These are phyloP conservation scores for Mycetomoellerius zeteki DNA, from an alignment of 1,140 invertebrate genomes.

Conservation along the genomic window DNA sequence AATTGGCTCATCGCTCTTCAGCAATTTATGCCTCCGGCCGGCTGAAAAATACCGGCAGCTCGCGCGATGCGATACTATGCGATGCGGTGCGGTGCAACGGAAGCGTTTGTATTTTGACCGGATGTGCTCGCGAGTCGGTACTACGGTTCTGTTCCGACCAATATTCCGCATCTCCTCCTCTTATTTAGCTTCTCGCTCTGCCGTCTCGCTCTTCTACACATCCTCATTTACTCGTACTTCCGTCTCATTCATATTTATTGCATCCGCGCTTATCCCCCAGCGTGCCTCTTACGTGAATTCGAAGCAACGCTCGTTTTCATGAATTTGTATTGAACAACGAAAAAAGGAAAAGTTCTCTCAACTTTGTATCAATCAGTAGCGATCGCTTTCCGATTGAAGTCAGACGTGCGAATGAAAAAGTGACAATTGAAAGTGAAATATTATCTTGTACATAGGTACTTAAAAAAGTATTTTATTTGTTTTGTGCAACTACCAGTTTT, in stretches of 20 bases:
- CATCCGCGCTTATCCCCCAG: not conserved
- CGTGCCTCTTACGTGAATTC: not conserved
- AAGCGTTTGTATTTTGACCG: slow-evolving; percentile 59
- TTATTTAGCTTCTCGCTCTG: not conserved
- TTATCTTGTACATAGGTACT: not conserved
- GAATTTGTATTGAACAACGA: not conserved
- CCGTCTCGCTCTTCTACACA: not conserved
- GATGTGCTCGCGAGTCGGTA: slow-evolving; percentile 20
- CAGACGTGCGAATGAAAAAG: not conserved
- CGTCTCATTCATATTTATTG: slow-evolving; percentile 57
- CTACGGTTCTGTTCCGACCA: slow-evolving; percentile 3
- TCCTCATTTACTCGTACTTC: slow-evolving; percentile 35
- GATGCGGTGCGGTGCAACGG: slow-evolving; percentile 35
- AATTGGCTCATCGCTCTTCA: slow-evolving; percentile 78
- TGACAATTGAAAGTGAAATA: not conserved
- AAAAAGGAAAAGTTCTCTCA: no score
- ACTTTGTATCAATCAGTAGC: not conserved
- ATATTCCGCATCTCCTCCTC: slow-evolving; percentile 22
- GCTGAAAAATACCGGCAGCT: slow-evolving; percentile 69
- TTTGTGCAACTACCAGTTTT: not conserved
- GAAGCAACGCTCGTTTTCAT: slow-evolving; percentile 18
- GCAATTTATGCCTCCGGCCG: slow-evolving; percentile 76
- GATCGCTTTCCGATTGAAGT: not conserved
- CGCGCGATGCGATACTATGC: slow-evolving; percentile 11
- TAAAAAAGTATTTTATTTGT: not conserved